Evolutionary conservation across 1,140 invertebrate genomes (phyloP), one percentile per base, ranked within the genome.

Genomic region (Branchinecta lindahli): DNA sequence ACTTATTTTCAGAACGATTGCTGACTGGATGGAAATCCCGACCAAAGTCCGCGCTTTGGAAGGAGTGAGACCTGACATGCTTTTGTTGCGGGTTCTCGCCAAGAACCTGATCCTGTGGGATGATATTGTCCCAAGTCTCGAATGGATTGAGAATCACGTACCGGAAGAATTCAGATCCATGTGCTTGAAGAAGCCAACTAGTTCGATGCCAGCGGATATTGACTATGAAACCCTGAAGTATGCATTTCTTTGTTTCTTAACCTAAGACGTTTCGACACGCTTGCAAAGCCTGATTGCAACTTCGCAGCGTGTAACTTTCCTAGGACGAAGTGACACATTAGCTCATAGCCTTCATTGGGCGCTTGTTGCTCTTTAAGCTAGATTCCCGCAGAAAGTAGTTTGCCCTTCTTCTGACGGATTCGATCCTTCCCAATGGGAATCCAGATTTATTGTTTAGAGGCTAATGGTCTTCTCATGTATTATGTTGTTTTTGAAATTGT

Each of bases 221-320:
- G 94, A 97, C 80, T 89, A 91, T 78, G 94, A 97, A 83, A 94
- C 93, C 45, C 95, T 96, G 85, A 94, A 92, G 90, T 93, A 79
- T 84, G 82, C 77, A 18, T n/a, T n/a, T 21, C 47, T 15, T 44
- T 9, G 8, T 33, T 33, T 33, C 33, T 33, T 33, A 33, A 33
- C 33, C 33, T 33, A 33, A 33, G 33, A n/a, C n/a, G n/a, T n/a
- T n/a, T 10, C 45, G 33, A 33, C 33, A 33, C 5, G 33, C 33
- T 33, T 33, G 33, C 33, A 5, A 33, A 33, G 33, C 5, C 33
- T 33, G 33, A 33, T 33, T 33, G 33, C 33, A 33, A 33, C 33
- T 33, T 33, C 33, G 33, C 33, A 33, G 33, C 33, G 5, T 33
- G 33, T 33, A 33, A 33, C 33, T 33, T 33, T 5, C 33, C 33